Evolutionary conservation across 2,113 vertebrate species (phyloP), one percentile per base, ranked within the genome.

Genomic region (Prochilodus magdalenae): DNA sequence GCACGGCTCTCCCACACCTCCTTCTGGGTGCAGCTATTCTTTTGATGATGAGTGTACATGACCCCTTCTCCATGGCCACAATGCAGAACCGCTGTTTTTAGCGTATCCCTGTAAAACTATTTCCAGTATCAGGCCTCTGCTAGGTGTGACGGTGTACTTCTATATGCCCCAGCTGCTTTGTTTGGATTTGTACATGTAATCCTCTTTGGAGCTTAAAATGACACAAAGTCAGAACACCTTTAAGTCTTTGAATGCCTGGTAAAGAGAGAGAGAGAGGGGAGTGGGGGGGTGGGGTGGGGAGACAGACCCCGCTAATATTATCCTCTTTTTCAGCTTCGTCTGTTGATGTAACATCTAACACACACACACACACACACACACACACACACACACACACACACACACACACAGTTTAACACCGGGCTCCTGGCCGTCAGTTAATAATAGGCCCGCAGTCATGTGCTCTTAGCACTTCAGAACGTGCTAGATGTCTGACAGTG

Each of bases 141-240:
- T 75, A 55, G 70, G 65, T 29, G 36, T 47, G 77, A 77, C 60
- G 49, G 66, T 15, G 67, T 78, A 76, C 51, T 26, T 76, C 83
- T 75, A 26, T 69, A 5, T 71, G 44, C 70, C 53, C 73, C 30
- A 4, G 83, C 75, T 75, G 70, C 82, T 90, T 89, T 82, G 62
- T 84, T 90, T 82, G 88, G 88, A 88, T 90, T 84, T 82, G 63
- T 62, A 27, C 76, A 73, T 85, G 89, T 92, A 91, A 92, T 93
- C 91, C 86, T 30, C 87, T 93, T 90, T 90, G 29, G 51, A 13
- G 87, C 81, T 81, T 92, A 90, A 87, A 89, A 80, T 86, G 85
- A 83, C 86, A 89, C 79, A 82, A 86, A 76, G 24, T 44, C 29
- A 84, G 77, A 59, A 80, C 55, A 82, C 88, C 82, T 75, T 79